These are phyloP conservation scores for Zapornia atra DNA, from an alignment of 2,113 vertebrate genomes.

Conservation along the genomic window DNA sequence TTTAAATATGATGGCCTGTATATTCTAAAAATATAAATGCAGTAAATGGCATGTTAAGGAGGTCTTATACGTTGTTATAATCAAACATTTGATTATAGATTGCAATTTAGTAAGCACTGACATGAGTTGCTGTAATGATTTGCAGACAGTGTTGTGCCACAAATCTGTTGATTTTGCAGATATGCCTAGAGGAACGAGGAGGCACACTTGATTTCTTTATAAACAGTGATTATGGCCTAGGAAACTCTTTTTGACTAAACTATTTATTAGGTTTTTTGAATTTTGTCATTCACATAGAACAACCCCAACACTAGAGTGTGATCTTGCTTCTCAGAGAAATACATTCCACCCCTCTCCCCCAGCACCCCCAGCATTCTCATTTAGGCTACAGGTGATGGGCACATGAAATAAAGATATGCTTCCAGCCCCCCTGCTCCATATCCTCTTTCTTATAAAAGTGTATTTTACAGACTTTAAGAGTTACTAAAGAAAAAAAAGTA, in stretches of 20 bases:
- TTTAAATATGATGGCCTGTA: not conserved
- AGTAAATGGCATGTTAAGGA: not conserved
- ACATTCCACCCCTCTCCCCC: no score
- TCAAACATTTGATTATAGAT: not conserved
- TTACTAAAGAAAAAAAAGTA: not conserved
- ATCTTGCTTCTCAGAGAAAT: not conserved
- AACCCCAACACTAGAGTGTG: not conserved
- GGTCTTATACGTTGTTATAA: not conserved
- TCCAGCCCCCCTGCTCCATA: not conserved
- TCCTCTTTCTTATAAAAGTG: not conserved
- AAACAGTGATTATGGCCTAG: not conserved
- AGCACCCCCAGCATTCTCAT: not conserved
- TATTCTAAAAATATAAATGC: not conserved
- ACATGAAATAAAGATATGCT: not conserved
- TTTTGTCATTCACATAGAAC: not conserved
- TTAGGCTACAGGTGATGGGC: not conserved
- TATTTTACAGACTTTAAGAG: not conserved
- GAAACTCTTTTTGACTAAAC: not conserved
- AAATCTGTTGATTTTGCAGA: not conserved
- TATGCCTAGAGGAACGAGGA: not conserved
- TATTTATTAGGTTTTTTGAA: not conserved
- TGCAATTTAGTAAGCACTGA: not conserved
- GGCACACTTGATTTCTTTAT: not conserved
- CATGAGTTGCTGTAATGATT: not conserved
- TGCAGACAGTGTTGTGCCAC: not conserved